phyloP scores from a whole-genome alignment of 2,113 vertebrate genomes.

The Empidonax alnorum region DNA sequence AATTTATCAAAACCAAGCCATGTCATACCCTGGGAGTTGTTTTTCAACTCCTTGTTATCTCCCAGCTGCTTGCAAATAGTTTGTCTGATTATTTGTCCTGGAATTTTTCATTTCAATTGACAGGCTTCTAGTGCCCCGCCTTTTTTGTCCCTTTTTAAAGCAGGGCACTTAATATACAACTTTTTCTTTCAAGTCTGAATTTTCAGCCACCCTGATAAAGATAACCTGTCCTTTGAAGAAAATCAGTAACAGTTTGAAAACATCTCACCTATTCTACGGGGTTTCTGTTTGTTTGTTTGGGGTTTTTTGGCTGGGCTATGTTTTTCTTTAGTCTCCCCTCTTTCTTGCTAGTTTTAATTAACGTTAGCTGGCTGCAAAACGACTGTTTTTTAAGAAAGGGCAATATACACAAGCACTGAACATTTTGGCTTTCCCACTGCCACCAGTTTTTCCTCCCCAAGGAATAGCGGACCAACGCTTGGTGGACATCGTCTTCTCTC shows the following conservation, averaged over 20 bases:
- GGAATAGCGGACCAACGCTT: neutral
- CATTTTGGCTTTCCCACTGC: neutral
- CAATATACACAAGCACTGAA: neutral
- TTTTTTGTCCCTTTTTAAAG: neutral
- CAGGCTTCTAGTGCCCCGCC: fast-evolving
- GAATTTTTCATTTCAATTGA: neutral
- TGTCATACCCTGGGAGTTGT: neutral
- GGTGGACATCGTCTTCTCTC: neutral
- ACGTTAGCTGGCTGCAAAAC: neutral
- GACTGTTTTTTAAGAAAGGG: neutral
- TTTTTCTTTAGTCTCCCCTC: neutral
- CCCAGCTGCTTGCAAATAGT: neutral
- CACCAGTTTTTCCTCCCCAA: neutral
- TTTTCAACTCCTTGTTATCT: neutral
- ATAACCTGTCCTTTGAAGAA: neutral
- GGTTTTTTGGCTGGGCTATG: neutral
- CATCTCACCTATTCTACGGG: neutral
- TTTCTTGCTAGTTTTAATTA: neutral
- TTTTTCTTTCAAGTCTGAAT: neutral
- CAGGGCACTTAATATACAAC: neutral
- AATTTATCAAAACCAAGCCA: neutral
- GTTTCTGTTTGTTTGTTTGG: neutral
- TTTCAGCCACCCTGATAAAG: neutral
- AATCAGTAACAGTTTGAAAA: neutral
- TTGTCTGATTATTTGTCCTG: neutral